phyloP scores from a whole-genome alignment of 2,113 vertebrate genomes.

The Mandrillus leucophaeus region DNA sequence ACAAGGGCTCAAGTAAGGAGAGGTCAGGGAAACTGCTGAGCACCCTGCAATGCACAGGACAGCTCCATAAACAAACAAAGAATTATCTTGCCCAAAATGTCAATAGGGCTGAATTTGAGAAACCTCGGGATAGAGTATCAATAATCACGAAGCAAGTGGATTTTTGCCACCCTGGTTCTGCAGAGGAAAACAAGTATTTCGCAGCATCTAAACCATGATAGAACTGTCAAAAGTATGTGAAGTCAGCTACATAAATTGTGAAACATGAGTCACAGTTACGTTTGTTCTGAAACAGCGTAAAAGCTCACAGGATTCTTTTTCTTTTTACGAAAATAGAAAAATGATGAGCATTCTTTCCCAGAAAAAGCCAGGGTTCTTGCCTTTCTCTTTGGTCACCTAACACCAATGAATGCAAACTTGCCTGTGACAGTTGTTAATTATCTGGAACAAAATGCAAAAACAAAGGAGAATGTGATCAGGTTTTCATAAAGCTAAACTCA shows the following conservation, averaged over 20 bases:
- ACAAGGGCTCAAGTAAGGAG: neutral
- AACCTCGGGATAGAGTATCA: neutral
- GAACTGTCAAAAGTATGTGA: slow-evolving; percentile 67
- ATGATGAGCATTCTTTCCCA: neutral
- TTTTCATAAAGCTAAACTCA: neutral
- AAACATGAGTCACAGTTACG: slow-evolving; percentile 56
- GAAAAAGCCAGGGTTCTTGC: neutral
- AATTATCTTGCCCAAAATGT: neutral
- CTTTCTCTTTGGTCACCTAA: neutral
- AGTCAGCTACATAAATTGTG: slow-evolving; percentile 58
- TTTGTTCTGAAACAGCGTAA: slow-evolving; percentile 51
- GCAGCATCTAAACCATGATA: slow-evolving; percentile 60
- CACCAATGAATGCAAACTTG: neutral
- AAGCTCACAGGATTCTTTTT: neutral
- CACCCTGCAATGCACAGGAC: neutral
- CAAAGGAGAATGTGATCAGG: neutral
- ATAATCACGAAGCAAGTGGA: neutral
- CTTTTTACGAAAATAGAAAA: slow-evolving; percentile 36
- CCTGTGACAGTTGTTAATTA: neutral
- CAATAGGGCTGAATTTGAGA: neutral
- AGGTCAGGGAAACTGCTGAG: neutral
- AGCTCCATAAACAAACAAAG: neutral
- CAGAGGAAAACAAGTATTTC: slow-evolving; percentile 67
- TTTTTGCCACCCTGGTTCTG: neutral
- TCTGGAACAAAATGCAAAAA: neutral